Conservation (phyloP, 2,113 vertebrate genomes). For the Macroglossus sobrinus region DNA sequence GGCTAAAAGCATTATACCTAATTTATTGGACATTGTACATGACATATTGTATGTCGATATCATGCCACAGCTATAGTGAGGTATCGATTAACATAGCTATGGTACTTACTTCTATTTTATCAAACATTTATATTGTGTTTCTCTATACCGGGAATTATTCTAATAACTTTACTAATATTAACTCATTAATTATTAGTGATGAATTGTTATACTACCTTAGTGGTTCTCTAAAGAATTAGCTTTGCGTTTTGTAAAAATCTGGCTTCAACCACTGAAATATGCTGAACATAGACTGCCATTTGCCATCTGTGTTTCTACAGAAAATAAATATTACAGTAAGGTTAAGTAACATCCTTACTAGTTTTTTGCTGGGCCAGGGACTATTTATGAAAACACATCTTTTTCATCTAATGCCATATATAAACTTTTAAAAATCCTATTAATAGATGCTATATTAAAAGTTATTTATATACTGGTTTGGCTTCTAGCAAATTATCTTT, state of each 20-base stretch:
- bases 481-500: not conserved
- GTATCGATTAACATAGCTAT: not conserved
- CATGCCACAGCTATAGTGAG: not conserved
- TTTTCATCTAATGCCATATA: not conserved
- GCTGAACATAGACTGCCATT: not conserved
- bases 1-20: not conserved
- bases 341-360: not conserved
- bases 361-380: not conserved
- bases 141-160: not conserved
- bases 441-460: not conserved
- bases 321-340: conserved; percentile 16
- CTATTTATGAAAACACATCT: not conserved
- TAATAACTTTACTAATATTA: conserved; percentile 24
- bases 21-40: not conserved
- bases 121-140: not conserved
- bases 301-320: not conserved
- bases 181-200: not conserved
- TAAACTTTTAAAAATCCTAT: not conserved
- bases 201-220: not conserved
- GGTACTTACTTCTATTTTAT: not conserved
- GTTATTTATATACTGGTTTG: not conserved
- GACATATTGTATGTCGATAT: not conserved
- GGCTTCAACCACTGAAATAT: not conserved
- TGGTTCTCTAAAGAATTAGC: not conserved
- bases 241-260: not conserved